Evolutionary conservation across 2,888 invertebrate species (phyloP).

Genomic region (Drosophila formosana): DNA sequence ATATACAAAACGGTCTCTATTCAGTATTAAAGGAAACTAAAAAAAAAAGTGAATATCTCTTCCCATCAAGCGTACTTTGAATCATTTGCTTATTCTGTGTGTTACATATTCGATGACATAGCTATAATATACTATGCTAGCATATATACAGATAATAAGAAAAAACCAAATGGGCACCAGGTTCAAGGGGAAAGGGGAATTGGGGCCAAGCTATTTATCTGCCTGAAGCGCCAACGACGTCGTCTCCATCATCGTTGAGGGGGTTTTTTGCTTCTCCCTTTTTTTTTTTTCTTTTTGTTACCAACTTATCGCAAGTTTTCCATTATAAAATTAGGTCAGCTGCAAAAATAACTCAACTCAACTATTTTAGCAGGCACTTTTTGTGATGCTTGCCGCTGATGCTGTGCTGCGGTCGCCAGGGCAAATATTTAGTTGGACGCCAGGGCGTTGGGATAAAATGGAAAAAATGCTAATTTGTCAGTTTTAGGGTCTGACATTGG

Average conservation of each 20-base stretch:
- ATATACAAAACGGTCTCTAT: background rate
- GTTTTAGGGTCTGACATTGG: conserved; percentile 78
- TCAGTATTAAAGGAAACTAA: background rate
- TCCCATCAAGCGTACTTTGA: background rate
- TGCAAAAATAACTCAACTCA: conserved; percentile 80
- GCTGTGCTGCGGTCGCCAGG: conserved; percentile 42
- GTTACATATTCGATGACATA: background rate
- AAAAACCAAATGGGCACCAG: conserved; percentile 26
- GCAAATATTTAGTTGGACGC: conserved; percentile 72
- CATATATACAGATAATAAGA: conserved; percentile 12
- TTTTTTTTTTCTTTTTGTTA: conserved; percentile 49
- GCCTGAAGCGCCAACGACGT: conserved; percentile 62
- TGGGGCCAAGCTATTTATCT: conserved; percentile 72
- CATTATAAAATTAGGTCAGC: conserved; percentile 83
- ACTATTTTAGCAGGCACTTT: conserved; percentile 69
- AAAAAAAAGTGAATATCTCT: background rate
- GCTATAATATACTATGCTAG: background rate
- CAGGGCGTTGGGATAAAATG: conserved; percentile 68
- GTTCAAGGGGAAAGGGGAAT: conserved; percentile 28
- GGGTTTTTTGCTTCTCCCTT: conserved; percentile 26
- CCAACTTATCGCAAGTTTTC: conserved; percentile 81
- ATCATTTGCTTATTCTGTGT: background rate
- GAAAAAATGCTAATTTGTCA: conserved; percentile 81
- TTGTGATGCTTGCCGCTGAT: conserved; percentile 4
- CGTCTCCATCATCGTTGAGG: conserved; percentile 45